Conservation (phyloP, 2,797 vertebrate species). For the Phylloscopus collybita region DNA sequence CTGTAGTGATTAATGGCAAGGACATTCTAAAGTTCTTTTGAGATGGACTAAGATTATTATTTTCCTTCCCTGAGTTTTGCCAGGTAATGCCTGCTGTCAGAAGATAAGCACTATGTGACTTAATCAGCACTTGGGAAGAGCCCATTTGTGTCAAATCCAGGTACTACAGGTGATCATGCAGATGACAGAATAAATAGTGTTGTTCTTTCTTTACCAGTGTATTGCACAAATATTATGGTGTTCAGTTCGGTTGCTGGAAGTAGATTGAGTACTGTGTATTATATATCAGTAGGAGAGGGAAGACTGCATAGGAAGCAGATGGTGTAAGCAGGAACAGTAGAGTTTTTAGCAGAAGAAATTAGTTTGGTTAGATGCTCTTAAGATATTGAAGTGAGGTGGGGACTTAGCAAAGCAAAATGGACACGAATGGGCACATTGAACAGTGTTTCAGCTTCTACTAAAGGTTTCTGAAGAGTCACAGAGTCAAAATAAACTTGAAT, state of each 20-base stretch:
- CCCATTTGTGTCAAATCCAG: not conserved
- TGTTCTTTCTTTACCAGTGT: not conserved
- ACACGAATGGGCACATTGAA: rapidly evolving
- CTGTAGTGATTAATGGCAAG: not conserved
- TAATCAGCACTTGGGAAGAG: slow-evolving; percentile 10
- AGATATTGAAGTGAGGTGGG: not conserved
- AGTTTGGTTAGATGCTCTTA: not conserved
- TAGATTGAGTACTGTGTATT: not conserved
- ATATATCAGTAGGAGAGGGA: not conserved
- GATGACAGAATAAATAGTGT: not conserved
- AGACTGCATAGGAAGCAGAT: not conserved
- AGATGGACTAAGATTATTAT: slow-evolving; percentile 7
- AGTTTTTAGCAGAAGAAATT: not conserved
- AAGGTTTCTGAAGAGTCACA: not conserved
- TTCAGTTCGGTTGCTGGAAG: not conserved
- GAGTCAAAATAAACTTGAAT: not conserved
- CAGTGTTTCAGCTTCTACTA: not conserved
- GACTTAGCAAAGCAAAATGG: not conserved
- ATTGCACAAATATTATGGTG: not conserved
- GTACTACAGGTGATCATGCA: not conserved
- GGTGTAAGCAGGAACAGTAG: not conserved
- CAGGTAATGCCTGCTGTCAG: not conserved
- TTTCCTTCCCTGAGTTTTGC: slow-evolving; percentile 25
- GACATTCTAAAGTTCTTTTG: slow-evolving; percentile 17
- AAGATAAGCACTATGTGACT: slow-evolving; percentile 15